Percentiles rank a stretch among this genome's conserved stretches.
These are phyloP conservation scores for Halictus rubicundus DNA, from an alignment of 1,140 invertebrate species.

Conservation along the genomic window DNA sequence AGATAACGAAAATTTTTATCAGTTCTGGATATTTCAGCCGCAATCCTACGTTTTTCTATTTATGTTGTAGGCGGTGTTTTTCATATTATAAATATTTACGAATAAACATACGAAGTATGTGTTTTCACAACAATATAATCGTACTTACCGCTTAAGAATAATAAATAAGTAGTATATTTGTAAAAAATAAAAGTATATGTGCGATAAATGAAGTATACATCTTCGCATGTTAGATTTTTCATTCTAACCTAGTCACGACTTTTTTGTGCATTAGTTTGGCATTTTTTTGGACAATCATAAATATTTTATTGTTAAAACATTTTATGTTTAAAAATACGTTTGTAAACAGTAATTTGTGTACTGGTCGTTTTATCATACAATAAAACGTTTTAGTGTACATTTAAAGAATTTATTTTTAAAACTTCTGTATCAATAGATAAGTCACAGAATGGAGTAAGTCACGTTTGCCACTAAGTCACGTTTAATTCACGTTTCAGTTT, in stretches of 20 bases:
- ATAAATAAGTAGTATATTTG: not conserved
- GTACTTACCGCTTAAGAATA: not conserved
- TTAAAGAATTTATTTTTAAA: not conserved
- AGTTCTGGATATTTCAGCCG: not conserved
- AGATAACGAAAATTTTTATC: slow-evolving; percentile 21
- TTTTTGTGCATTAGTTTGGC: not conserved
- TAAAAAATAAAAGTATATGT: not conserved
- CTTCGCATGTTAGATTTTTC: not conserved
- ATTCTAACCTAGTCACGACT: slow-evolving; percentile 16
- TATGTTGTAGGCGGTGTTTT: not conserved
- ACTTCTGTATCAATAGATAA: not conserved
- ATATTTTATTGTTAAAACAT: not conserved
- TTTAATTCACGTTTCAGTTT: slow-evolving; percentile 77
- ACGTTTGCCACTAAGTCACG: slow-evolving; percentile 70
- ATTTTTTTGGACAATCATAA: not conserved
- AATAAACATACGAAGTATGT: not conserved
- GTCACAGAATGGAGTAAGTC: slow-evolving; percentile 25
- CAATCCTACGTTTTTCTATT: not conserved
- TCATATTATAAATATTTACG: not conserved
- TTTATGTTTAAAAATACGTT: not conserved
- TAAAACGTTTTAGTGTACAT: not conserved
- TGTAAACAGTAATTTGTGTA: not conserved
- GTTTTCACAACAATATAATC: not conserved
- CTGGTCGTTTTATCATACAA: not conserved
- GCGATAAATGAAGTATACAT: not conserved